phyloP scores from a whole-genome alignment of 2,797 vertebrate genomes.

The Sebastes jordani region DNA sequence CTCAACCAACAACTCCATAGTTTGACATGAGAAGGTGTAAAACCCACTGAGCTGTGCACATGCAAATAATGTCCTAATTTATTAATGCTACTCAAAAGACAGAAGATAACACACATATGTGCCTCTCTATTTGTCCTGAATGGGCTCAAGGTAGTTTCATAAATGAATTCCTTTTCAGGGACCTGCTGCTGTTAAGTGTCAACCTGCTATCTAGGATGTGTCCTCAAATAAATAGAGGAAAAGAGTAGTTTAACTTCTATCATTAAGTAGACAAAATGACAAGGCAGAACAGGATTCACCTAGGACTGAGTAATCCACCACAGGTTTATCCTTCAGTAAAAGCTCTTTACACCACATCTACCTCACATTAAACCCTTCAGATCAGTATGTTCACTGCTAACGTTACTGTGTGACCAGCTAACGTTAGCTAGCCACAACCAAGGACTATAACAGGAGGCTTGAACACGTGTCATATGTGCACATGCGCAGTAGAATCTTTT shows the following conservation, averaged over 20 bases:
- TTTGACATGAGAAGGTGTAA: neutral
- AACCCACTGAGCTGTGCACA: no score
- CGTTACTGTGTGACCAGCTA: neutral
- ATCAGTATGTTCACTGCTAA: neutral
- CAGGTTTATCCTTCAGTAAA: no score
- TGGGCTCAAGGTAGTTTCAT: neutral
- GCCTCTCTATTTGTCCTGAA: neutral
- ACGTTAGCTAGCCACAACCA: neutral
- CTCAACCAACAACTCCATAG: neutral
- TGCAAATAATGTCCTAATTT: neutral
- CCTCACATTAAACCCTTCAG: no score
- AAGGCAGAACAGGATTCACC: no score
- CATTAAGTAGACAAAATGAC: no score
- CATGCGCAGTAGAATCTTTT: no score
- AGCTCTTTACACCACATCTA: no score
- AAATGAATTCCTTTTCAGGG: neutral
- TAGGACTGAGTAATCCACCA: no score
- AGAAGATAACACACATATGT: neutral
- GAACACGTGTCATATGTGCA: rapidly evolving
- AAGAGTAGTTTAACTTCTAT: no score
- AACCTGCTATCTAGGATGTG: neutral
- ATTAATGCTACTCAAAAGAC: no score
- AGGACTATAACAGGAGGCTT: no score
- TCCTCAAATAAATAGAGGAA: neutral
- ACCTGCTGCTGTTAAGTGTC: neutral